Evolutionary conservation across 2,888 invertebrate genomes (phyloP), one percentile per base, ranked within the genome.

Genomic region (Habroteleia sp.): DNA sequence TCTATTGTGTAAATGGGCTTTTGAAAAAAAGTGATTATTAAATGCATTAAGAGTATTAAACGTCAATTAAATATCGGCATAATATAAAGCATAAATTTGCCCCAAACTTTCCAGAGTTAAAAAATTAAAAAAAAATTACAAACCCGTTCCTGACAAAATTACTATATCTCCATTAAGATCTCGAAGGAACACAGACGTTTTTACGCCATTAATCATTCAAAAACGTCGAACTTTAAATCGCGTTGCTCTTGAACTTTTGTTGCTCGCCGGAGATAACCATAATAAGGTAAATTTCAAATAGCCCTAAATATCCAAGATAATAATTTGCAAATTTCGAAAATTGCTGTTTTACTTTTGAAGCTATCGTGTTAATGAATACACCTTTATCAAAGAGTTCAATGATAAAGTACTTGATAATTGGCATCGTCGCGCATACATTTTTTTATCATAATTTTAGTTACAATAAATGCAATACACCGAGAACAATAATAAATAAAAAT

Each of bases 181-280:
- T 16, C 27, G 44, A 46, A 37, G 39, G 56, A 66, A 35, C 20
- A 35, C 13, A 23, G 31, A 5, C 56, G 46, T 56, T 56, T 56
- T 56, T 66, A 48, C 48, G 25, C 48, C 56, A 56, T 66, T 65
- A 54, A 65, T 65, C 65, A 54, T 56, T 66, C 39, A 39, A 54
- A 66, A 56, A 54, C 27, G 66, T 66, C 66, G 68, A 58, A 58
- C 31, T 48, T 52, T 37, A 48, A 58, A 58, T 46, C 50, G 23
- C 31, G n/a, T 17, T 14, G 46, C 54, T 27, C 27, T 42, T 42
- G 23, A 50, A 48, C 62, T 62, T 39, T 48, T n/a, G 62, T 39
- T 44, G 16, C 25, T 13, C 14, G 13, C 11, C 31, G 8, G 3
- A 10, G 20, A 33, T 46, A 60, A 60, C 37, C 20, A 35, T 42